Evolutionary conservation across 2,113 vertebrate genomes (phyloP).

Genomic region (Gymnobelideus leadbeateri): DNA sequence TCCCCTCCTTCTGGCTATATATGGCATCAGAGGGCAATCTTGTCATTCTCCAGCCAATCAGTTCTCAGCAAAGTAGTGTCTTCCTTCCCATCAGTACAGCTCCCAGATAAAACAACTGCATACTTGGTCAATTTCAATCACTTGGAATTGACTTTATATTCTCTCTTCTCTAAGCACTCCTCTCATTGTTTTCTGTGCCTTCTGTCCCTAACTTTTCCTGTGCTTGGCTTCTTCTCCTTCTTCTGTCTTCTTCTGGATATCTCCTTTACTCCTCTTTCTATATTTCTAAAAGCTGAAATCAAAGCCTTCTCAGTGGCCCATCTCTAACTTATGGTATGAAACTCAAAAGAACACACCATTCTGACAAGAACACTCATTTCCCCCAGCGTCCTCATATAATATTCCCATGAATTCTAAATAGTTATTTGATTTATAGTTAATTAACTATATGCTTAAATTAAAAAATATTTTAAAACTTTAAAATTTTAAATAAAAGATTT

Average conservation of each 20-base stretch:
- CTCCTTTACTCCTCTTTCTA: neutral
- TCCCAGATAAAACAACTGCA: neutral
- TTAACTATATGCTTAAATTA: neutral
- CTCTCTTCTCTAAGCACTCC: neutral
- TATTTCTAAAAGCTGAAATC: neutral
- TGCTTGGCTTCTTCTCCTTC: neutral
- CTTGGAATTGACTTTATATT: neutral
- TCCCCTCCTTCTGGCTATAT: neutral
- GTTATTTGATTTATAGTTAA: neutral
- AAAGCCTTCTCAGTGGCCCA: neutral
- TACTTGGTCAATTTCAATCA: neutral
- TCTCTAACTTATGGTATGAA: neutral
- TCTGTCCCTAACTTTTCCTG: neutral
- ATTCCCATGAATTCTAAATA: neutral
- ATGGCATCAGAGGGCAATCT: neutral
- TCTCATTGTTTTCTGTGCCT: neutral
- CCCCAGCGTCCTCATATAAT: neutral
- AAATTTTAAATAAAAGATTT: too few species aligned
- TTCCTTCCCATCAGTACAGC: neutral
- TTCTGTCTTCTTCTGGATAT: neutral
- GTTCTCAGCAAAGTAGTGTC: neutral
- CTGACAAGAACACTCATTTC: neutral
- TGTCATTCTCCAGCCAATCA: neutral
- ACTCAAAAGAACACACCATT: neutral
- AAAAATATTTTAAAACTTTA: too few species aligned